Evolutionary conservation across 2,797 vertebrate species (phyloP), one percentile per base, ranked within the genome.

Genomic region (Rhyacichthys aspro): DNA sequence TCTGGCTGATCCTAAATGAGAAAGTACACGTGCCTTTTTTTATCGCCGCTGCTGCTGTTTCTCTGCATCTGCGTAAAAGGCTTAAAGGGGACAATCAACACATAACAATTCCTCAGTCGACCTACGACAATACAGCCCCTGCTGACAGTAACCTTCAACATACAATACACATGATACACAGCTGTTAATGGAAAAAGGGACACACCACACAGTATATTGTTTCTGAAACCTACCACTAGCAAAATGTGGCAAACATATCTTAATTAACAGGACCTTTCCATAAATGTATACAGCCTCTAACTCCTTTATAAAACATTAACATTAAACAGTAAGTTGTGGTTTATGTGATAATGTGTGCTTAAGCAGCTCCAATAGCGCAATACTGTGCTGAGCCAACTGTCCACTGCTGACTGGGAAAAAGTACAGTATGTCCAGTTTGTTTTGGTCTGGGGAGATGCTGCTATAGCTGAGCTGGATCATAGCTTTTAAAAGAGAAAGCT

Each of bases 81-180:
- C 57, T 38, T 8, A 49, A 3, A 33, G 18, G 15, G n/a, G 45
- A 41, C 15, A 38, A 50, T 76, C 56, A 75, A 62, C 44, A 63
- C 54, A 11, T 41, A 43, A 56, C 45, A 52, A 43, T 57, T 62
- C 28, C 43, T 45, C 50, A 50, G 38, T 57, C 57, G 15, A n/a
- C 32, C 38, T 19, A 62, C 11, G 46, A 9, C 19, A 19, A 55
- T 49, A 52, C 36, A 43, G 70, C 45, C 67, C 69, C 52, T 44
- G 69, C 67, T 76, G 79, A 81, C 79, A 69, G 72, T 59, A 71
- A 79, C 76, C 70, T 77, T 84, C 67, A 72, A 19, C 57, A 59
- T 45, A 61, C 9, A 56, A 62, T 46, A 55, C 23, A 55, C 9
- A 32, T 15, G 18, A 74, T 42, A 32, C 44, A 46, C 48, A 49